Percentiles rank a stretch among this genome's conserved stretches.
Evolutionary conservation across 2,888 invertebrate species (phyloP).

Genomic region (Uropetala carovei): DNA sequence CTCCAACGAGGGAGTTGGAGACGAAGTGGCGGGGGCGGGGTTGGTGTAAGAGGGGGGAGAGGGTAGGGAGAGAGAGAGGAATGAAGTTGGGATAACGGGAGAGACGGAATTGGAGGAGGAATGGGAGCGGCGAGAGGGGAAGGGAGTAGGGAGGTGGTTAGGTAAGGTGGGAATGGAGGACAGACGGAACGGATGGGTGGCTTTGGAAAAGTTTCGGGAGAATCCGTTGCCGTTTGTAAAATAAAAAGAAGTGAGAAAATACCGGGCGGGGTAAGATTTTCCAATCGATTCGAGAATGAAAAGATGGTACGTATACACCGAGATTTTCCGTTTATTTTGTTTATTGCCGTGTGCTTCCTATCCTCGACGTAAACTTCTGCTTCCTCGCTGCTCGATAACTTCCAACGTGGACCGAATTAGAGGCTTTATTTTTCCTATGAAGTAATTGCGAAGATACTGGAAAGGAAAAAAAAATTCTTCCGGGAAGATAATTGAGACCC

Average conservation of each 20-base stretch:
- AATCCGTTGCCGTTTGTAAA: neutral
- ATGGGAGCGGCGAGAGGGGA: too few relatives aligned
- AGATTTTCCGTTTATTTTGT: too few relatives aligned
- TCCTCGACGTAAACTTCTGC: too few relatives aligned
- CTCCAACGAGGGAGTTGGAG: conserved; percentile 43
- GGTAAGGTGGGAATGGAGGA: neutral
- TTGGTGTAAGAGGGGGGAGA: conserved; percentile 4
- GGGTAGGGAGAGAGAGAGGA: neutral
- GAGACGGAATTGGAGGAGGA: neutral
- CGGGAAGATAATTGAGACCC: too few relatives aligned
- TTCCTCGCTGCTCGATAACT: too few relatives aligned
- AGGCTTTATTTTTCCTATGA: too few relatives aligned
- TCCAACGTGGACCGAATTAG: too few relatives aligned
- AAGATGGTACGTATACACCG: neutral
- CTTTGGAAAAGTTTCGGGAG: conserved; percentile 2
- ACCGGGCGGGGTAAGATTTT: neutral
- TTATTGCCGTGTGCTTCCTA: too few relatives aligned
- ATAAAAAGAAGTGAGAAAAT: neutral
- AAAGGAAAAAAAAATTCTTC: too few relatives aligned
- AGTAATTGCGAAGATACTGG: too few relatives aligned
- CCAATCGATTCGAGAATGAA: neutral
- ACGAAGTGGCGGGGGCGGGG: neutral
- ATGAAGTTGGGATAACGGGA: neutral
- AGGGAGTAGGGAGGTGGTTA: neutral
- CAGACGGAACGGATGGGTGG: conserved; percentile 1